phyloP scores from a whole-genome alignment of 1,140 invertebrate species.

The Philopotamus ludificatus region DNA sequence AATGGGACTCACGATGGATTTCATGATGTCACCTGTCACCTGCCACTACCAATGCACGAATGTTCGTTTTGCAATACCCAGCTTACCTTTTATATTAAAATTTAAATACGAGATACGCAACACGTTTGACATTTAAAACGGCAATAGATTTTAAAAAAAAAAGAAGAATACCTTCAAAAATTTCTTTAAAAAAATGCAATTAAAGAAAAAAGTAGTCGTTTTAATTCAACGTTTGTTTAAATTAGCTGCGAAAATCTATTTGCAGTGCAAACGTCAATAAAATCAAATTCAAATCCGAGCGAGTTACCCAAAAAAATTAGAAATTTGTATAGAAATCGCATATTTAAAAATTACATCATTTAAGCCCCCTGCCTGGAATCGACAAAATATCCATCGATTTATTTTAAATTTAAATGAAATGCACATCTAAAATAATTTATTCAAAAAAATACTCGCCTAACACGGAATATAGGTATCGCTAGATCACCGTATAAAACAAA shows the following conservation, averaged over 20 bases:
- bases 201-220: not conserved
- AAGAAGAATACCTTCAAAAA: not conserved
- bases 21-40: conserved; percentile 14
- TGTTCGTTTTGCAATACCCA: conserved; percentile 19
- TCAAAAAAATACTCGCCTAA: too few relatives aligned
- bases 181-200: not conserved
- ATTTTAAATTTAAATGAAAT: too few relatives aligned
- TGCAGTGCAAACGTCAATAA: not conserved
- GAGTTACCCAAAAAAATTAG: too few relatives aligned
- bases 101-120: conserved; percentile 16
- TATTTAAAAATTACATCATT: too few relatives aligned
- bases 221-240: not conserved
- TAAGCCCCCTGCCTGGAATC: too few relatives aligned
- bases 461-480: too few relatives aligned
- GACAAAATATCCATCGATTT: too few relatives aligned
- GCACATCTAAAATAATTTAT: too few relatives aligned
- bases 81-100: conserved; percentile 23
- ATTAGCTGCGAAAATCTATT: not conserved
- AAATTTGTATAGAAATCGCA: too few relatives aligned
- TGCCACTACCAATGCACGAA: conserved; percentile 24
- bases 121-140: conserved; percentile 18
- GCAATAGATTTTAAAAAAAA: not conserved
- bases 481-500: too few relatives aligned
- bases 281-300: not conserved
- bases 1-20: conserved; percentile 10